Percentiles rank a stretch among this genome's conserved stretches.
These are phyloP conservation scores for Trididemnum miniatum DNA, from an alignment of 23 tunicate species.

Conservation along the genomic window DNA sequence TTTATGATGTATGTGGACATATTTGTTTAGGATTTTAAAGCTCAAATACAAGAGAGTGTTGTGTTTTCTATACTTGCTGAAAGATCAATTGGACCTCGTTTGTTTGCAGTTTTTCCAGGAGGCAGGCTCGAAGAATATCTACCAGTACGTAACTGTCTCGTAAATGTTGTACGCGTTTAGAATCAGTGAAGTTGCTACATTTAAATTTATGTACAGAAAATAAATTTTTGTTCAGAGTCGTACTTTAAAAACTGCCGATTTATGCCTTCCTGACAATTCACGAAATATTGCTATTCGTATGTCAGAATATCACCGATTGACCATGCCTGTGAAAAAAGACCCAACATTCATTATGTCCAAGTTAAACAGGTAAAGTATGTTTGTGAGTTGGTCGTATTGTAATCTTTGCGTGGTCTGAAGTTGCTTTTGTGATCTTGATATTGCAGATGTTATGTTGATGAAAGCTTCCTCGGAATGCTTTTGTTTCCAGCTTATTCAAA, in stretches of 20 bases:
- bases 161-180: too few species aligned
- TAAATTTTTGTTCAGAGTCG: conserved; percentile 56
- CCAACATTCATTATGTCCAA: conserved; percentile 72
- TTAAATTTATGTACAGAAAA: too few species aligned
- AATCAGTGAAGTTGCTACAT: too few species aligned
- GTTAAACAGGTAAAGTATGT: conserved; percentile 44
- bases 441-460: too few species aligned
- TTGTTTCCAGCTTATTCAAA: too few species aligned
- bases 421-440: too few species aligned
- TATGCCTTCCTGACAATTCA: conserved; percentile 35
- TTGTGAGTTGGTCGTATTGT: too few species aligned
- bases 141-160: conserved; percentile 86
- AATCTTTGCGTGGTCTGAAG: too few species aligned
- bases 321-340: conserved; percentile 92
- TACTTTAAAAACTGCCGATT: conserved; percentile 63
- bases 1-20: too few species aligned
- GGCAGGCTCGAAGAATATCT: conserved; percentile 95
- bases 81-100: conserved; percentile 78
- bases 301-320: conserved; percentile 75
- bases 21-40: conserved; percentile 89
- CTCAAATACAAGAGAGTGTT: conserved; percentile 97
- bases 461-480: too few species aligned
- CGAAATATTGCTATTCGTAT: conserved; percentile 57
- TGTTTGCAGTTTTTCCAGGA: conserved; percentile 93
- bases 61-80: conserved; percentile 95